Base-by-base conservation (phyloP, 1,140 invertebrate genomes). In the Platyscapa corneri region DNA sequence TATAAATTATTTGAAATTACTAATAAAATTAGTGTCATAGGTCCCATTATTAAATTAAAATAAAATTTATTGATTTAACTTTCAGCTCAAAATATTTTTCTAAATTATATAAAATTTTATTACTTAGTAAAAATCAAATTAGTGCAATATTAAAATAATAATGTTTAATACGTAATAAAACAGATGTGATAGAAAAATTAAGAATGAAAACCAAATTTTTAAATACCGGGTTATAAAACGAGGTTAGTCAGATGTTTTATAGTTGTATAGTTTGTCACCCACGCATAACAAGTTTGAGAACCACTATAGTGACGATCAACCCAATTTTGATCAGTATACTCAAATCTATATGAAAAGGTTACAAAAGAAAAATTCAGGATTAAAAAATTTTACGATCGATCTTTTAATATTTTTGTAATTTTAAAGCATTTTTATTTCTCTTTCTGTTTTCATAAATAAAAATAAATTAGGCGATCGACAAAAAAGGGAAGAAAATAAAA, bases 221-320 rank as follows among this genome's bases (percentile, higher is more conserved):
- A 46, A 81, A 81, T 14, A 49, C 27, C 39, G 60, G 65, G 64
- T 64, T 27, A 34, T 49, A 65, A 65, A 65, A 34, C 30, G 60
- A 80, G 78, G 78, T 80, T 80, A 80, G 16, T 23, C 10, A n/a
- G 23, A 34, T 1, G 16, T 67, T 32, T 67, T 64, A 27, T 7
- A 3, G 18, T 30, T n/a, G n/a, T n/a, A n/a, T n/a, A n/a, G n/a
- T n/a, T n/a, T n/a, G n/a, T n/a, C n/a, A n/a, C n/a, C n/a, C n/a
- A n/a, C n/a, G n/a, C n/a, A n/a, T n/a, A n/a, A 12, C 6, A 70
- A 5, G 49, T 27, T 37, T 79, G 77, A 79, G 77, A 79, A 79
- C 39, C 78, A 67, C 78, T 67, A 27, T 2, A 2, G 6, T 60
- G 18, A 23, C 20, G 6, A 56, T 39, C 12, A n/a, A 64, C 18